Evolutionary conservation across 1,140 invertebrate genomes (phyloP).

Genomic region (Heliconius hermathena): DNA sequence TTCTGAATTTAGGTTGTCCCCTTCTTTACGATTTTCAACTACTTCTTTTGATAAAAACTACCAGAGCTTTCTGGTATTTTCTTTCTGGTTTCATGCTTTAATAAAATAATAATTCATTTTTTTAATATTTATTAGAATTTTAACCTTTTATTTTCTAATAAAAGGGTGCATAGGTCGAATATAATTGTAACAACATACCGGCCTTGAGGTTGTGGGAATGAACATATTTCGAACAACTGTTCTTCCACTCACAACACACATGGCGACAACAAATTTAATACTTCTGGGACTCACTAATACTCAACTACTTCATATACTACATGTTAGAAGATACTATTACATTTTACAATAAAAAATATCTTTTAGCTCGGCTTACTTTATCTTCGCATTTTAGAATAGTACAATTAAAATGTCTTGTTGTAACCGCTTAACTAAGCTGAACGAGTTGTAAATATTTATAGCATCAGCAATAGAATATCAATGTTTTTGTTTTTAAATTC

Average conservation of each 20-base stretch:
- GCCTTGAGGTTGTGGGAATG: conserved; percentile 8
- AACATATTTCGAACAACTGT: conserved; percentile 1
- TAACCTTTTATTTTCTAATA: background rate
- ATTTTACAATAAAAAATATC: background rate
- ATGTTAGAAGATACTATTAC: background rate
- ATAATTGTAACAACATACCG: background rate
- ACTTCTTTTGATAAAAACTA: no score
- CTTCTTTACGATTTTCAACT: no score
- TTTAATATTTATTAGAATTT: no score
- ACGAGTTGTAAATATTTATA: background rate
- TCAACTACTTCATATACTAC: background rate
- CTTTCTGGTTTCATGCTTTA: no score
- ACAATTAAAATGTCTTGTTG: background rate
- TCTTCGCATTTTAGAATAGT: background rate
- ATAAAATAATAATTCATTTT: no score
- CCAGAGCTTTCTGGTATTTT: no score
- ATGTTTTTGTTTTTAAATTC: background rate
- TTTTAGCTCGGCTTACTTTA: background rate
- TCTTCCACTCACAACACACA: background rate
- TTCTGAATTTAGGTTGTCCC: no score
- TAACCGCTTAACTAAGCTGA: background rate
- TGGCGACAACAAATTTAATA: background rate
- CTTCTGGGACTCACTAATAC: background rate
- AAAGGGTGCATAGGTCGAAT: background rate
- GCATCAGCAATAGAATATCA: background rate